phyloP scores from a whole-genome alignment of 2,113 vertebrate species.

The Halichoerus grypus region DNA sequence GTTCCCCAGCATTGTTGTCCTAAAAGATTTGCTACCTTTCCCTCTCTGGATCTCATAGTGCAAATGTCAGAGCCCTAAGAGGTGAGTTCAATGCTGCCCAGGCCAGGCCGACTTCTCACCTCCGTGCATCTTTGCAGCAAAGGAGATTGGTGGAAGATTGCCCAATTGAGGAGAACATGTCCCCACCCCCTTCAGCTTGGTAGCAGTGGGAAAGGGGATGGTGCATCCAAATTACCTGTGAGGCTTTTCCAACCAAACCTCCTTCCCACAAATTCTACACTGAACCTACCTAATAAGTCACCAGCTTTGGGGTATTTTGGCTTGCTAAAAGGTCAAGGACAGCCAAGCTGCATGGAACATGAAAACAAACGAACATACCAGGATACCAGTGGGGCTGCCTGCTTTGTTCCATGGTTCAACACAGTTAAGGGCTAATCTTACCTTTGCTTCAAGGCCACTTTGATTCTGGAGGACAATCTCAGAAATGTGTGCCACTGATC shows the following conservation, averaged over 20 bases:
- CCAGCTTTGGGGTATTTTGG: not conserved
- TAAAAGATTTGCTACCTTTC: not conserved
- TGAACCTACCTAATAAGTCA: not conserved
- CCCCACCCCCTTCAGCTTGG: no score
- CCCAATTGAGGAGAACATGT: not conserved
- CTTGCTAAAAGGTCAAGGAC: not conserved
- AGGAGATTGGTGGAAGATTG: not conserved
- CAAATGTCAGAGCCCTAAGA: not conserved
- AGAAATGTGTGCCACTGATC: not conserved
- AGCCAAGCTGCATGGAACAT: not conserved
- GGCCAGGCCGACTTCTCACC: not conserved
- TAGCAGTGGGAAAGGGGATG: not conserved
- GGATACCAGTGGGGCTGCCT: not conserved
- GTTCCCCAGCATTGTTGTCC: not conserved
- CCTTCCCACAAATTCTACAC: not conserved
- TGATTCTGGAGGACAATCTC: not conserved
- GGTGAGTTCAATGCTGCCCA: not conserved
- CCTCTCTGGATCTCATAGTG: not conserved
- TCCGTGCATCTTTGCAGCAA: not conserved
- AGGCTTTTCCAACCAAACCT: not conserved
- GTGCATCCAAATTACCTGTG: not conserved
- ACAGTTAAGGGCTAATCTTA: not conserved
- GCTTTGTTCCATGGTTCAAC: not conserved
- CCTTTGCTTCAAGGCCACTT: not conserved
- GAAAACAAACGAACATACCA: not conserved